Evolutionary conservation across 1,140 invertebrate genomes (phyloP).

Genomic region (Drosophila bifasciata): DNA sequence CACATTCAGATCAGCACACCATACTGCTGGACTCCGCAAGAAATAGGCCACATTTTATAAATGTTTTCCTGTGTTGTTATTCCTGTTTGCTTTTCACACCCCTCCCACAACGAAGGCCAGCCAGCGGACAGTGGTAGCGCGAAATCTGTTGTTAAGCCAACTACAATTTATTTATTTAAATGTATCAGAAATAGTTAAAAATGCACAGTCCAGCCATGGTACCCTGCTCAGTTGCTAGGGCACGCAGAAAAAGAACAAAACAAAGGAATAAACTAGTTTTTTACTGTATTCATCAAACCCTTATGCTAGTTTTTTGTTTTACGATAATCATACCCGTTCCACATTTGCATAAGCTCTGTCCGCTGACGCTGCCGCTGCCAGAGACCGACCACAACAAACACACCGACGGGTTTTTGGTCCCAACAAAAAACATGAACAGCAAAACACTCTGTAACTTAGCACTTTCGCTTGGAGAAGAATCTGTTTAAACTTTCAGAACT

Average conservation of each 20-base stretch:
- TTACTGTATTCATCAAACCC: conserved; percentile 27
- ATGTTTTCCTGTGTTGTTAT: too few species aligned
- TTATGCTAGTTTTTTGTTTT: conserved; percentile 40
- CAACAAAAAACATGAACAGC: conserved; percentile 25
- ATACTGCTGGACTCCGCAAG: too few species aligned
- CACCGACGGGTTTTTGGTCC: conserved; percentile 32
- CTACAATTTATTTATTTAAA: conserved; percentile 23
- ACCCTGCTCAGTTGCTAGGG: conserved; percentile 36
- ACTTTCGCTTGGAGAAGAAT: conserved; percentile 51
- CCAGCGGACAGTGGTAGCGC: background rate
- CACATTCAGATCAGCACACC: too few species aligned
- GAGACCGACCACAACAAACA: conserved; percentile 47
- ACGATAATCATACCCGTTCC: conserved; percentile 36
- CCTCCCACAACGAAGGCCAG: background rate
- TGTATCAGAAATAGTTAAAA: conserved; percentile 43
- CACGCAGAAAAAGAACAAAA: conserved; percentile 25
- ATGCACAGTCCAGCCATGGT: conserved; percentile 9
- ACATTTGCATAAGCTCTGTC: conserved; percentile 74
- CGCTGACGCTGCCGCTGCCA: conserved; percentile 36
- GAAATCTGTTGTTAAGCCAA: conserved; percentile 27
- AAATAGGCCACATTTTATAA: too few species aligned
- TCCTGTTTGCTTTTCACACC: too few species aligned
- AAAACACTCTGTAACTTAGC: conserved; percentile 20
- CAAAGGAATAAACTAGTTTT: conserved; percentile 27
- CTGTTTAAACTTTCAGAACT: conserved; percentile 22